Percentiles rank a stretch among this genome's conserved stretches.
Evolutionary conservation across 2,888 invertebrate genomes (phyloP).

Genomic region (Caenorhabditis sp.): DNA sequence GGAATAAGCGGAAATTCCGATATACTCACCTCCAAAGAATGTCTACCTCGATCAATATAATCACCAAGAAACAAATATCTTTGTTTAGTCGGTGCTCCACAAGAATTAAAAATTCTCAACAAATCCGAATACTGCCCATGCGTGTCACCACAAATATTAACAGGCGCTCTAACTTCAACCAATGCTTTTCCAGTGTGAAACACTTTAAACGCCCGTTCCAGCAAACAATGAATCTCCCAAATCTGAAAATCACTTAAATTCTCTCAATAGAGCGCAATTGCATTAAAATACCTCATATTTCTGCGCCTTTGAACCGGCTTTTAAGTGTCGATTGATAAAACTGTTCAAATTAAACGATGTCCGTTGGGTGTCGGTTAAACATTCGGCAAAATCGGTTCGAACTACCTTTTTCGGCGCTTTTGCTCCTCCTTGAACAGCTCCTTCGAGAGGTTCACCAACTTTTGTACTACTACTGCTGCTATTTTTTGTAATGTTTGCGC

Average conservation of each 20-base stretch:
- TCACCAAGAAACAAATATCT: conserved; percentile 60
- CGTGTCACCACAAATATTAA: conserved; percentile 51
- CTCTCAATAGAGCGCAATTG: neutral
- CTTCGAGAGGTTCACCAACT: neutral
- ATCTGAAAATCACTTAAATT: neutral
- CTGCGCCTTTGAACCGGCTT: neutral
- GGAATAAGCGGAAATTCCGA: too few relatives aligned
- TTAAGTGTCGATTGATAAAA: conserved; percentile 2
- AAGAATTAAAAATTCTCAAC: conserved; percentile 45
- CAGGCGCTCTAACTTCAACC: conserved; percentile 35
- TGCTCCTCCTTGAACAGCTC: neutral
- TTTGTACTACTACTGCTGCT: neutral
- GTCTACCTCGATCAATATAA: conserved; percentile 62
- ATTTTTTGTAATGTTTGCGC: neutral
- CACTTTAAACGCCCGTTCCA: conserved; percentile 1
- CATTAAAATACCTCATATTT: conserved; percentile 2
- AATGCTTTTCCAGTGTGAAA: conserved; percentile 12
- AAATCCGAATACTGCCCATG: conserved; percentile 53
- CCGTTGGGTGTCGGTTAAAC: neutral
- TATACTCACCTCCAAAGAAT: conserved; percentile 55
- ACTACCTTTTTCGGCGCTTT: neutral
- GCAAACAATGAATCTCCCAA: conserved; percentile 7
- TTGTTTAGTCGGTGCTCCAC: conserved; percentile 45
- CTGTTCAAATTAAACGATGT: neutral
- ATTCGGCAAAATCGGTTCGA: conserved; percentile 4